Percentiles rank a stretch among this genome's conserved stretches.
Evolutionary conservation across 2,888 invertebrate genomes (phyloP).

Genomic region (Idaea biselata): DNA sequence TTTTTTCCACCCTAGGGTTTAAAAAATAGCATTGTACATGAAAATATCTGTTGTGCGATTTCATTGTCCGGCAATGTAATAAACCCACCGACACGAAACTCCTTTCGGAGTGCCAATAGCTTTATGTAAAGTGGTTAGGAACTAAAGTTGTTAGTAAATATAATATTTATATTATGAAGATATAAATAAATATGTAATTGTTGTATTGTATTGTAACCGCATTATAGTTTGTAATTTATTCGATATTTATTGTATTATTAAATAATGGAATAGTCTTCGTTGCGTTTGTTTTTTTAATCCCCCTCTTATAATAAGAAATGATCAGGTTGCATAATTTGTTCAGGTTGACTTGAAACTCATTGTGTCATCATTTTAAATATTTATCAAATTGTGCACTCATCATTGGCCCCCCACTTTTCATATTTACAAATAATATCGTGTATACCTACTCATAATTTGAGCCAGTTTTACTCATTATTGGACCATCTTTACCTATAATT

Average conservation of each 20-base stretch:
- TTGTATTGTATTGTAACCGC: constrained; percentile 72
- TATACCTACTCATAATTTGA: too few species aligned
- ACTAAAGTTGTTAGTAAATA: constrained; percentile 21
- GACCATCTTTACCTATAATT: too few species aligned
- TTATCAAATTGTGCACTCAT: too few species aligned
- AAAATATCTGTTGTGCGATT: constrained; percentile 7
- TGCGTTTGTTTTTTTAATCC: constrained; percentile 47
- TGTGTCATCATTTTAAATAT: too few species aligned
- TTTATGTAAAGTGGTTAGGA: constrained; percentile 10
- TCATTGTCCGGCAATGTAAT: constrained; percentile 42
- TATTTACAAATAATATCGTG: too few species aligned
- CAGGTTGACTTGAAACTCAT: too few species aligned
- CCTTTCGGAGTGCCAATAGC: constrained; percentile 46
- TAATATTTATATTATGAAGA: constrained; percentile 24
- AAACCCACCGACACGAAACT: constrained; percentile 53
- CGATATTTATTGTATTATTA: constrained; percentile 39
- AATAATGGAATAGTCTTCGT: constrained; percentile 51
- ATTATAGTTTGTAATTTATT: constrained; percentile 68
- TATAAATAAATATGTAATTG: constrained; percentile 33
- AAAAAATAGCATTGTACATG: background rate
- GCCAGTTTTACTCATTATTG: too few species aligned
- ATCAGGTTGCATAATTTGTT: too few species aligned
- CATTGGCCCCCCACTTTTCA: too few species aligned
- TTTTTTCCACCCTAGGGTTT: too few species aligned
- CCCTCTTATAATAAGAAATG: background rate